These are phyloP conservation scores for Phoenicopterus ruber DNA, from an alignment of 2,113 vertebrate genomes.

Conservation along the genomic window DNA sequence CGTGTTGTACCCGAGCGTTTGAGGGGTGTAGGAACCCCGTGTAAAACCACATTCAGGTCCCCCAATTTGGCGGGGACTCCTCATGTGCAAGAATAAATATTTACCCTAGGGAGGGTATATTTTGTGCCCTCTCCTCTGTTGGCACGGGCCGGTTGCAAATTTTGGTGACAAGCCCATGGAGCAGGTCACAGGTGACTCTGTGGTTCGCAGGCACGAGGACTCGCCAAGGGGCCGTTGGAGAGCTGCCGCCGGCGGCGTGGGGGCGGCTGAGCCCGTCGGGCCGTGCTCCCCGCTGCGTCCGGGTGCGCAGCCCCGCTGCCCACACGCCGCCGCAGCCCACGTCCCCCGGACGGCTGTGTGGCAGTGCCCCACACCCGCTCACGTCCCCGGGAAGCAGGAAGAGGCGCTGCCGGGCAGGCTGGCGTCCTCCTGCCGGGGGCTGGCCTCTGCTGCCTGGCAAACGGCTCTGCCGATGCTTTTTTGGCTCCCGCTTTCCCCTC, in stretches of 20 bases:
- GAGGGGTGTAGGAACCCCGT: background rate
- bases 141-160: background rate
- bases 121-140: background rate
- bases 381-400: background rate
- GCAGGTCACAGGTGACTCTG: background rate
- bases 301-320: background rate
- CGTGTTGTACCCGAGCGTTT: fast-evolving
- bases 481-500: background rate
- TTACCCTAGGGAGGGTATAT: too few relatives aligned
- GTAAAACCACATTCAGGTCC: too few relatives aligned
- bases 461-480: background rate
- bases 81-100: background rate
- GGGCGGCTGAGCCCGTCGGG: fast-evolving
- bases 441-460: background rate
- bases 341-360: too few relatives aligned
- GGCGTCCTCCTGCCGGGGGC: fast-evolving
- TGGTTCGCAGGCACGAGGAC: fast-evolving
- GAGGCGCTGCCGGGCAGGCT: fast-evolving
- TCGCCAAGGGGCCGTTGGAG: background rate
- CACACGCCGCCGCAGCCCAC: background rate
- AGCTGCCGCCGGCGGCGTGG: background rate
- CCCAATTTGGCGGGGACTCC: background rate
- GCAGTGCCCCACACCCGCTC: background rate
- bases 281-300: background rate
- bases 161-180: background rate